Evolutionary conservation across 2,113 vertebrate species (phyloP).

Genomic region (Carettochelys insculpta): DNA sequence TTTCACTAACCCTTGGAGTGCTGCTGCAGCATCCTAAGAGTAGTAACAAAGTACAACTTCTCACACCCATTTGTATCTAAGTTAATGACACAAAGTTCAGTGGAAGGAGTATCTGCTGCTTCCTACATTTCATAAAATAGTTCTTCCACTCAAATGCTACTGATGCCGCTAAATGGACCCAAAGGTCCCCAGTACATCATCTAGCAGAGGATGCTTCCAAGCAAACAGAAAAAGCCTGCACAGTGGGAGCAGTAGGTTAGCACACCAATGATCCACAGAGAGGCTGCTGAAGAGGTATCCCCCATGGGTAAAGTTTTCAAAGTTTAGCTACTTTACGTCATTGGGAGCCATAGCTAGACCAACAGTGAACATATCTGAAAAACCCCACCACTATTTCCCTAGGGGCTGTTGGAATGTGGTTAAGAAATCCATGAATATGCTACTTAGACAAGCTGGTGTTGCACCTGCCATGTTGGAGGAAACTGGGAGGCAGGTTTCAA

Average conservation of each 20-base stretch:
- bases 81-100: too few relatives aligned
- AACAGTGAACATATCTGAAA: background rate
- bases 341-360: background rate
- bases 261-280: rapidly evolving
- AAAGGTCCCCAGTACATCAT: background rate
- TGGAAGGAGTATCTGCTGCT: background rate
- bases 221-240: background rate
- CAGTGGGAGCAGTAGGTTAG: background rate
- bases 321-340: background rate
- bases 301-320: background rate
- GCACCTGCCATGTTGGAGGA: background rate
- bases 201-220: background rate
- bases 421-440: background rate
- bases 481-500: background rate
- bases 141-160: background rate
- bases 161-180: background rate
- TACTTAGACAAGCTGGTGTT: background rate
- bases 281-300: background rate
- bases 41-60: background rate
- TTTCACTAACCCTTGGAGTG: background rate
- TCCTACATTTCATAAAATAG: background rate
- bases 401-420: background rate
- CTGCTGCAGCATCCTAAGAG: background rate
- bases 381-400: constrained; percentile 8
- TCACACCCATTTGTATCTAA: background rate